Evolutionary conservation across 30 jellyfish, hydroid and myxozoan species (phyloP).

Genomic region (Mastigias papua): DNA sequence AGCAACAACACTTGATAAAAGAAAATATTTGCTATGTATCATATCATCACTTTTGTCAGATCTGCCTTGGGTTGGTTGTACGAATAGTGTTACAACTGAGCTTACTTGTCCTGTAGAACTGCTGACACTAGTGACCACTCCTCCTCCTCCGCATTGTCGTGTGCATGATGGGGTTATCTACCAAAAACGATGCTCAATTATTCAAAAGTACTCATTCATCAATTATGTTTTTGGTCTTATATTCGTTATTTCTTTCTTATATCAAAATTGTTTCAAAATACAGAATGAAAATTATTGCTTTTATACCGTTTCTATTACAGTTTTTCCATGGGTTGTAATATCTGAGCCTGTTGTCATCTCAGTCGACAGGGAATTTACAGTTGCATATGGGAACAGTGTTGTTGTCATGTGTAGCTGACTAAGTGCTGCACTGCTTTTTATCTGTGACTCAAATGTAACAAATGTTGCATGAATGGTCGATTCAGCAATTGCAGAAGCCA

Average conservation of each 20-base stretch:
- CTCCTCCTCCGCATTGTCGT: not conserved
- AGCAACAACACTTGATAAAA: conserved; percentile 42
- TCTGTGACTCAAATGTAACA: too few relatives aligned
- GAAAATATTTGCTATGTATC: not conserved
- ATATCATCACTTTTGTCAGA: conserved; percentile 9
- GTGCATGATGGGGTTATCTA: not conserved
- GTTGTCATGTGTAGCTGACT: too few relatives aligned
- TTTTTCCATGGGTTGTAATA: not conserved
- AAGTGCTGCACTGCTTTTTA: too few relatives aligned
- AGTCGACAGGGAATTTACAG: too few relatives aligned
- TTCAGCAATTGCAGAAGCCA: too few relatives aligned
- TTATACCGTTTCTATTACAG: not conserved
- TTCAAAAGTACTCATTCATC: too few relatives aligned
- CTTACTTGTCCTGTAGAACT: not conserved
- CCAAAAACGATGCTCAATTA: not conserved
- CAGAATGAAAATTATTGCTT: not conserved
- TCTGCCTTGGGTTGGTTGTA: not conserved
- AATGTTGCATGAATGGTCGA: too few relatives aligned
- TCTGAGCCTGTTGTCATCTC: not conserved
- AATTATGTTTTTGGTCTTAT: not conserved
- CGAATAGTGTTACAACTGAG: not conserved
- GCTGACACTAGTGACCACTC: not conserved
- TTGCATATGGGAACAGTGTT: too few relatives aligned
- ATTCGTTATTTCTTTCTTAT: not conserved
- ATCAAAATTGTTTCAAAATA: not conserved